phyloP scores from a whole-genome alignment of 2,888 invertebrate species.

The Aspidiotus rigidus region DNA sequence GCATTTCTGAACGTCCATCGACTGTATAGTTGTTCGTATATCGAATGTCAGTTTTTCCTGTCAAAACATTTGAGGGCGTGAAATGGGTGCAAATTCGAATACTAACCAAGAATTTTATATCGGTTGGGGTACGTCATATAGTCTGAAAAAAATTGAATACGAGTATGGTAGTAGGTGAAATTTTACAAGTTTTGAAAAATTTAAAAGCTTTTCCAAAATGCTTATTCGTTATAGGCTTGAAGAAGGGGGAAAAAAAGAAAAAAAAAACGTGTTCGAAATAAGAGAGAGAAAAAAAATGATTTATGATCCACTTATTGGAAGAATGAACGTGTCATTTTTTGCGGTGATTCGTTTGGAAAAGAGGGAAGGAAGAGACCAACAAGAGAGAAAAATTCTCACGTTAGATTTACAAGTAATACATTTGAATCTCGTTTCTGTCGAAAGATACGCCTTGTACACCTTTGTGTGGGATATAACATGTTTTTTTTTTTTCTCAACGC shows the following conservation, averaged over 20 bases:
- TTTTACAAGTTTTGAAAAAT: not conserved
- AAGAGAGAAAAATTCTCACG: too few relatives aligned
- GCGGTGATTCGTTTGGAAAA: not conserved
- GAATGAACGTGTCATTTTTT: slow-evolving; percentile 1
- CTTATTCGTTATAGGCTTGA: not conserved
- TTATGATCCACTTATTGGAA: slow-evolving; percentile 2
- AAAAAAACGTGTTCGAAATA: not conserved
- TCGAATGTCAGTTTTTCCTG: too few relatives aligned
- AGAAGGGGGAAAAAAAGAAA: too few relatives aligned
- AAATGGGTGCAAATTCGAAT: too few relatives aligned
- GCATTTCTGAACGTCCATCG: too few relatives aligned
- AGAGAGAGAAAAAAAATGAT: not conserved
- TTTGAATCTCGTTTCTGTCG: slow-evolving; percentile 2
- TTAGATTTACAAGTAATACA: not conserved
- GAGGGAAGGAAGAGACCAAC: not conserved
- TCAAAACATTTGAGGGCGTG: too few relatives aligned
- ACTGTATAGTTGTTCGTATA: too few relatives aligned
- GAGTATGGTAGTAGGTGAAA: too few relatives aligned
- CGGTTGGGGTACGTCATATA: too few relatives aligned
- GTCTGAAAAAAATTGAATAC: too few relatives aligned
- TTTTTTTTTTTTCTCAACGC: too few relatives aligned
- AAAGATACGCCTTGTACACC: not conserved
- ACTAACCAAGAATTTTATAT: too few relatives aligned
- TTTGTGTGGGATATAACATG: not conserved
- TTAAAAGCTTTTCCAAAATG: not conserved